phyloP scores from a whole-genome alignment of 2,113 vertebrate genomes.

The Melanostigma gelatinosum region DNA sequence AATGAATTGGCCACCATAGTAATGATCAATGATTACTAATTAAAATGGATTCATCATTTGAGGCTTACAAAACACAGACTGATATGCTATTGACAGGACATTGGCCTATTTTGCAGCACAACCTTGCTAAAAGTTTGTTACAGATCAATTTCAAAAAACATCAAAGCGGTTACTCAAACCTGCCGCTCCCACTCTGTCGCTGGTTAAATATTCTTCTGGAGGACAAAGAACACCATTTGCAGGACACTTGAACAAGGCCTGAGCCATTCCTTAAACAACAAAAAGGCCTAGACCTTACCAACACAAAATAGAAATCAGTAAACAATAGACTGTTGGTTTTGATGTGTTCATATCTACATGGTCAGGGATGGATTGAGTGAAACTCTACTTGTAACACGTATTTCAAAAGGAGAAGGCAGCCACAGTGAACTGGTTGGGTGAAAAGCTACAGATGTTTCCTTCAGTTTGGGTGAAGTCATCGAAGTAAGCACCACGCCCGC shows the following conservation, averaged over 20 bases:
- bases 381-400: background rate
- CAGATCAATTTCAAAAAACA: background rate
- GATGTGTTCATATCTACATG: background rate
- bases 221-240: background rate
- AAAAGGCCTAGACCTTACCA: background rate
- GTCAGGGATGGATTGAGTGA: background rate
- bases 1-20: background rate
- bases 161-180: background rate
- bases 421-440: background rate
- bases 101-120: background rate
- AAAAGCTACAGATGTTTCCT: background rate
- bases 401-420: background rate
- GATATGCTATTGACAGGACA: background rate
- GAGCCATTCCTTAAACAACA: background rate
- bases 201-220: background rate
- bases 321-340: background rate
- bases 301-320: background rate
- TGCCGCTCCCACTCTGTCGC: background rate
- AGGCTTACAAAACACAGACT: background rate
- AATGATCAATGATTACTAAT: background rate
- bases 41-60: background rate
- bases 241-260: background rate
- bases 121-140: background rate
- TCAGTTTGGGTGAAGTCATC: background rate
- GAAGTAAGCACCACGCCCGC: background rate